A percentile compares a stretch with the other conserved stretches of the same genome.
phyloP scores from a whole-genome alignment of 2,797 vertebrate genomes.

The Silurus aristotelis region DNA sequence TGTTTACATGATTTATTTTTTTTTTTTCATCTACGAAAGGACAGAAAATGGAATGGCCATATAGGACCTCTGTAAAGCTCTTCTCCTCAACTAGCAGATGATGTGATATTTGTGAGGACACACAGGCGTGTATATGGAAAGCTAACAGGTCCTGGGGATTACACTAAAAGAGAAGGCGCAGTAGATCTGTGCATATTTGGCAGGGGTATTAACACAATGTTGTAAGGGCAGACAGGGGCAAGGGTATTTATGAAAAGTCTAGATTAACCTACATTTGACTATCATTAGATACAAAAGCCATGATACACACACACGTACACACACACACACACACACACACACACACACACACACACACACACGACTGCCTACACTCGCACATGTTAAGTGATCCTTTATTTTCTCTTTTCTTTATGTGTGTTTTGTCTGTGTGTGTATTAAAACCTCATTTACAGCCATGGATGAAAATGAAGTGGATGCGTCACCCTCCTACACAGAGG shows the following conservation, averaged over 20 bases:
- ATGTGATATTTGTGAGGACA: slow-evolving; percentile 51
- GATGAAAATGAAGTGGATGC: not conserved
- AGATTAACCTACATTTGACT: slow-evolving; percentile 58
- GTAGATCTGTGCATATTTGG: slow-evolving; percentile 54
- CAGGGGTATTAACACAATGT: slow-evolving; percentile 56
- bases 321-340: slow-evolving; percentile 20
- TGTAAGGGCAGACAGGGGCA: slow-evolving; percentile 28
- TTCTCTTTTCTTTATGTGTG: slow-evolving; percentile 27
- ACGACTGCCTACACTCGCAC: no score
- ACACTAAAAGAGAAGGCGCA: slow-evolving; percentile 55
- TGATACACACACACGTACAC: not conserved
- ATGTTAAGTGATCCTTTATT: slow-evolving; percentile 51
- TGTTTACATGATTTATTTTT: not conserved
- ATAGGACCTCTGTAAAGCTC: slow-evolving; percentile 4
- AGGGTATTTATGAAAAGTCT: slow-evolving; percentile 44
- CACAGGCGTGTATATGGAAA: slow-evolving; percentile 48
- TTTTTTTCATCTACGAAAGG: not conserved
- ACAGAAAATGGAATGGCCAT: slow-evolving; percentile 32
- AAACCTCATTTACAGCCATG: not conserved
- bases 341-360: slow-evolving; percentile 12
- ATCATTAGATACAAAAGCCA: slow-evolving; percentile 63
- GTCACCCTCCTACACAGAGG: slow-evolving; percentile 22
- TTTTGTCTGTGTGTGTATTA: slow-evolving; percentile 14
- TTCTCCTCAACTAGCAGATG: slow-evolving; percentile 21
- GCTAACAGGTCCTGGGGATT: slow-evolving; percentile 60